Evolutionary conservation across 2,797 vertebrate genomes (phyloP).

Genomic region (Rousettus madagascariensis): DNA sequence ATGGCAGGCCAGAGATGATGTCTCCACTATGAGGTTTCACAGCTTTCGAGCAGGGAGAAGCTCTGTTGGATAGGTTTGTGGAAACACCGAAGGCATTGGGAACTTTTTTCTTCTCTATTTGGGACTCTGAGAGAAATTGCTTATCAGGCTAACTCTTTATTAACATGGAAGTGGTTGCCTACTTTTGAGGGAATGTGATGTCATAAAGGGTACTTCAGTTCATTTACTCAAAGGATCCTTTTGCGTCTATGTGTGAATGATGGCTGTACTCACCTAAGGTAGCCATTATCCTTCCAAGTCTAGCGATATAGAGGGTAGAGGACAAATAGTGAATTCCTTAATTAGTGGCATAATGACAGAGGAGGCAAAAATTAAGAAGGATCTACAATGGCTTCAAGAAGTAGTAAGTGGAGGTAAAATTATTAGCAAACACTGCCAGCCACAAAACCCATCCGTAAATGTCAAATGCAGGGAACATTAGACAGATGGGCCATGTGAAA

Average conservation of each 20-base stretch:
- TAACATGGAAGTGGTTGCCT: neutral
- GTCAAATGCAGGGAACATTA: neutral
- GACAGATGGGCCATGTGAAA: neutral
- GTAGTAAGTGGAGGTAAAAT: neutral
- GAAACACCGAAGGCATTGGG: neutral
- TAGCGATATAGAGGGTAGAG: neutral
- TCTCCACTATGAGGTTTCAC: neutral
- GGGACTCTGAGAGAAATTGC: neutral
- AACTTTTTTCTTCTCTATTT: neutral
- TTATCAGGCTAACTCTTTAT: neutral
- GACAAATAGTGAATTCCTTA: neutral
- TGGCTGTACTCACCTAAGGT: neutral
- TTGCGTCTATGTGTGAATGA: neutral
- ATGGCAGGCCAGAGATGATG: neutral
- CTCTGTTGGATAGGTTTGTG: neutral
- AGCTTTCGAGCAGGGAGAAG: neutral
- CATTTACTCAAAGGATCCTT: neutral
- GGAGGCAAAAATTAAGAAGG: neutral
- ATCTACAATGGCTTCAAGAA: neutral
- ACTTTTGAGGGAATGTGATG: neutral
- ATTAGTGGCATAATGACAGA: neutral
- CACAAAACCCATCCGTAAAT: neutral
- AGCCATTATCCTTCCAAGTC: neutral
- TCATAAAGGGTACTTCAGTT: neutral
- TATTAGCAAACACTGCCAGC: neutral